Conservation (phyloP, 1,140 invertebrate genomes). For the Leptopilina clavipes region DNA sequence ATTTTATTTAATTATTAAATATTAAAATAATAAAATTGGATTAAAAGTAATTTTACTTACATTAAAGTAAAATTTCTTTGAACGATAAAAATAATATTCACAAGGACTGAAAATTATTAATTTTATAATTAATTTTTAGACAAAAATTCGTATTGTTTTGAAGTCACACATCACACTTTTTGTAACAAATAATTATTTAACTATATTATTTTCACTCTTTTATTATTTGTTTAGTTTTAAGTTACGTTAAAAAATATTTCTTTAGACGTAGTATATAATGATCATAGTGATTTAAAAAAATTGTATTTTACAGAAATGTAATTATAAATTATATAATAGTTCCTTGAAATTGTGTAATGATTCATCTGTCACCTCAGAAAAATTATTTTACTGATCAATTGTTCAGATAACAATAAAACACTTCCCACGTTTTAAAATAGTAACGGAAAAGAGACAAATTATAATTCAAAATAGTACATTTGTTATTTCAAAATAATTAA, state of each 20-base stretch:
- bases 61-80: too few species aligned
- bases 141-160: neutral
- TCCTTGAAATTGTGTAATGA: neutral
- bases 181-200: neutral
- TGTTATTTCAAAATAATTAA: neutral
- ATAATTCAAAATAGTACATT: neutral
- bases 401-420: slow-evolving; percentile 8
- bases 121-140: neutral
- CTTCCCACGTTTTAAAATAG: neutral
- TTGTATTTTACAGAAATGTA: neutral
- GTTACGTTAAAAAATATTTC: neutral
- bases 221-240: neutral
- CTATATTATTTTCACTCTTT: neutral
- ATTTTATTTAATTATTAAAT: too few species aligned
- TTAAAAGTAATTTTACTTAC: too few species aligned
- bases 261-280: neutral
- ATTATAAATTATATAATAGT: slow-evolving; percentile 4
- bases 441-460: neutral
- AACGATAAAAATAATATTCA: too few species aligned
- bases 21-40: too few species aligned
- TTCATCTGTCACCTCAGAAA: neutral
- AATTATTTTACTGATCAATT: neutral
- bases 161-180: neutral
- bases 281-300: neutral
- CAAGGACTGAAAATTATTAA: neutral